phyloP scores from a whole-genome alignment of 2,113 vertebrate species.

The Campylorhamphus procurvoides region DNA sequence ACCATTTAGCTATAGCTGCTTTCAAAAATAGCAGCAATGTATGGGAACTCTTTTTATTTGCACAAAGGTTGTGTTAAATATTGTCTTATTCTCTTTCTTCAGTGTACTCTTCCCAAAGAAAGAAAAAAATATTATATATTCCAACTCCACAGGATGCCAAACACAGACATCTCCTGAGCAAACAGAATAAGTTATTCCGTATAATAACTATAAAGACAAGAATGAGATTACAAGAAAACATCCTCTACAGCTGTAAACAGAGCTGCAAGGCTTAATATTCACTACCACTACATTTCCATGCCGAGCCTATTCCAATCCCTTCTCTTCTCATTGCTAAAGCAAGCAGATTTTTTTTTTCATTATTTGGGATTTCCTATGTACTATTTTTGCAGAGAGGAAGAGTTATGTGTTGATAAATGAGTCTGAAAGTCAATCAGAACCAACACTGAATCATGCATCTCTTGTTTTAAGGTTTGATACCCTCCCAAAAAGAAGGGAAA shows the following conservation, averaged over 20 bases:
- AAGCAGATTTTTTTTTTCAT: neutral
- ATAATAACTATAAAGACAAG: conserved; percentile 22
- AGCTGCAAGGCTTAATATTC: neutral
- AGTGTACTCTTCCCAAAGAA: neutral
- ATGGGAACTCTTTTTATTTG: neutral
- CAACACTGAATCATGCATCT: neutral
- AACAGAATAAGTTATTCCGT: neutral
- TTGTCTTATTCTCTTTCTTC: neutral
- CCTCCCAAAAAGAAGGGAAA: neutral
- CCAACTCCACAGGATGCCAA: neutral
- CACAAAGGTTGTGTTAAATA: neutral
- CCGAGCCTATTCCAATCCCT: neutral
- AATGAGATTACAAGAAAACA: conserved; percentile 21
- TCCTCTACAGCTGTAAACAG: conserved; percentile 23
- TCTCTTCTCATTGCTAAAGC: neutral
- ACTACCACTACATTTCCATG: neutral
- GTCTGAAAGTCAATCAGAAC: neutral
- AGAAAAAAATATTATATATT: neutral
- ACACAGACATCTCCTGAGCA: conserved; percentile 1
- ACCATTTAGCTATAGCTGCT: neutral
- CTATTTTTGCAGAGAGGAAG: neutral
- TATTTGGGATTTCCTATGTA: neutral
- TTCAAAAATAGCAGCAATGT: neutral
- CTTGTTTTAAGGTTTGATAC: neutral
- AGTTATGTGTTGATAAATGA: neutral